Evolutionary conservation across 2,113 vertebrate species (phyloP).

Genomic region (Buteo buteo): DNA sequence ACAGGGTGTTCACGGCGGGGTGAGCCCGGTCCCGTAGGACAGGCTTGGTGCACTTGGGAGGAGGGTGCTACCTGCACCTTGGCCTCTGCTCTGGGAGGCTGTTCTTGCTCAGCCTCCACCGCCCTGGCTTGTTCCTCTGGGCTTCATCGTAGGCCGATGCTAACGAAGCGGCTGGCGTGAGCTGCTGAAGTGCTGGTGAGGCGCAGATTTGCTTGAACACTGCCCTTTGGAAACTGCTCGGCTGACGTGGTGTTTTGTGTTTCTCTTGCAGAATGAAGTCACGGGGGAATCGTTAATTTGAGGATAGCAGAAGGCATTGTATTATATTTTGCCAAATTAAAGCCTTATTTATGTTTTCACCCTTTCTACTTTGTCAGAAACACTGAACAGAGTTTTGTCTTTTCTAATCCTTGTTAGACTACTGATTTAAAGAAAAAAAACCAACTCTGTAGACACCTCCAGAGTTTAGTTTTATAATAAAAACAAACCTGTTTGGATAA

Average conservation of each 20-base stretch:
- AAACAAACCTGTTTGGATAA: constrained; percentile 75
- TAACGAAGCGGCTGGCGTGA: fast-evolving
- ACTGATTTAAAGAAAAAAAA: constrained; percentile 77
- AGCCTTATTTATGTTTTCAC: constrained; percentile 88
- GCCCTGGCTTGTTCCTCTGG: fast-evolving
- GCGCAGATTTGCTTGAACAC: fast-evolving
- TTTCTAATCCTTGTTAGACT: constrained; percentile 86
- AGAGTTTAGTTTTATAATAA: constrained; percentile 84
- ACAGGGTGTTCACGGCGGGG: fast-evolving
- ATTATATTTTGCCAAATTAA: constrained; percentile 88
- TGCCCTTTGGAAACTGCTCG: neutral
- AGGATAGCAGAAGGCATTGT: constrained; percentile 79
- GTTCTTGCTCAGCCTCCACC: neutral
- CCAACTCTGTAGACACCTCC: constrained; percentile 76
- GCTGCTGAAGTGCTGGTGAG: fast-evolving
- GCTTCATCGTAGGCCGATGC: fast-evolving
- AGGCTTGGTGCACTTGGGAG: neutral
- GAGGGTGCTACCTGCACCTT: neutral
- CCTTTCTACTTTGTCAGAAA: constrained; percentile 86
- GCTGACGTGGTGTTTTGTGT: constrained; percentile 42
- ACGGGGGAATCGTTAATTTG: constrained; percentile 59
- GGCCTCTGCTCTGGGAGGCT: neutral
- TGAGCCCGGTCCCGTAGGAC: fast-evolving
- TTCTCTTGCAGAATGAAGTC: constrained; percentile 78
- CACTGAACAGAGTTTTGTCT: constrained; percentile 86